These are phyloP conservation scores for Gallinago paraguaiae DNA, from an alignment of 2,113 vertebrate species.

Conservation along the genomic window DNA sequence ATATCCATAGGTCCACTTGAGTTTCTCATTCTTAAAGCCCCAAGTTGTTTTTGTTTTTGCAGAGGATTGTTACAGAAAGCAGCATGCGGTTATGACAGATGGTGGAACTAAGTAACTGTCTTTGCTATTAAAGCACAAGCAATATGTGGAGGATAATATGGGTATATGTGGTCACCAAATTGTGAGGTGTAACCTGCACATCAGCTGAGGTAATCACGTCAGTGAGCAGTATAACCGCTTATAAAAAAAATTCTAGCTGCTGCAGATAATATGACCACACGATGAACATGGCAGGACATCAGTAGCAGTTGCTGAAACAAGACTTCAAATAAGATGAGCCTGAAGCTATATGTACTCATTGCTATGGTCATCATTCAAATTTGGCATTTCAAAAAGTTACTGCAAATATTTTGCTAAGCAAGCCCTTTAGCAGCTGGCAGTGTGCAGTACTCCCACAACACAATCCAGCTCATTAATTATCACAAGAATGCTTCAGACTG, in stretches of 20 bases:
- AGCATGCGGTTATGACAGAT: accelerated
- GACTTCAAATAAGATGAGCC: not conserved
- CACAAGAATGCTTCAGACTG: not conserved
- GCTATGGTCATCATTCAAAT: not conserved
- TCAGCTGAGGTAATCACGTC: not conserved
- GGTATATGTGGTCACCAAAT: not conserved
- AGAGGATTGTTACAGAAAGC: not conserved
- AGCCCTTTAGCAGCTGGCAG: not conserved
- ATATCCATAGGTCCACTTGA: not conserved
- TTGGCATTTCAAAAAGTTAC: not conserved
- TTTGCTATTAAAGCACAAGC: not conserved
- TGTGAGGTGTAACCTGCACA: not conserved
- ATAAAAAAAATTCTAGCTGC: not conserved
- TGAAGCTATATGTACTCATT: not conserved
- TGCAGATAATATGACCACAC: not conserved
- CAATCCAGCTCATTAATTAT: not conserved
- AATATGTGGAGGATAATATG: accelerated
- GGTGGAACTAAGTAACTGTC: not conserved
- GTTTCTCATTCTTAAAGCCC: not conserved
- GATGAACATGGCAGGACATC: not conserved
- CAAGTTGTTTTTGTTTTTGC: not conserved
- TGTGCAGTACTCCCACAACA: not conserved
- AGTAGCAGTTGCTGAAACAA: not conserved
- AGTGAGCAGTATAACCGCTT: not conserved
- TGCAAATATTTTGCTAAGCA: not conserved